Evolutionary conservation across 2,797 vertebrate species (phyloP).

Genomic region (Cyprinodon diabolis): DNA sequence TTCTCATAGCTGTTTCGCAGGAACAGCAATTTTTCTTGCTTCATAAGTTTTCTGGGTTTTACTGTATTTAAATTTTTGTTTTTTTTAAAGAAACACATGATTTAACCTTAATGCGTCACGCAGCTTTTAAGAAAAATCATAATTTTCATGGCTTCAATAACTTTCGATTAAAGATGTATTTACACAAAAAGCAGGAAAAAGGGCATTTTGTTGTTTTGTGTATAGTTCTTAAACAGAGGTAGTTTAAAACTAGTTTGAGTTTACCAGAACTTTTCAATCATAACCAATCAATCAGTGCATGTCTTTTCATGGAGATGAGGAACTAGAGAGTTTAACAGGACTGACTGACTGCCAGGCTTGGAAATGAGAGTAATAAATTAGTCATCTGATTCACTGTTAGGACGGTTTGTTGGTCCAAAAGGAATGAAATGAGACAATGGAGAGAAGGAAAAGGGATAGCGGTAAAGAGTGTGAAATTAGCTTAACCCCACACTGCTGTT

Average conservation of each 20-base stretch:
- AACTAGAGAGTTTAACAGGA: conserved; percentile 22
- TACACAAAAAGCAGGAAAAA: neutral
- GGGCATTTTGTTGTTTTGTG: neutral
- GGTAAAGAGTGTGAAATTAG: conserved; percentile 53
- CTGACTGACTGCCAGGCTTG: conserved; percentile 33
- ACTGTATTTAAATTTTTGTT: neutral
- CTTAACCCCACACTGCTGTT: conserved; percentile 55
- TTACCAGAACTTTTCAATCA: neutral
- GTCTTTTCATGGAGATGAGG: conserved; percentile 4
- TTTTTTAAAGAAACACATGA: neutral
- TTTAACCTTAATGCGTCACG: neutral
- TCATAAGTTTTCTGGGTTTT: neutral
- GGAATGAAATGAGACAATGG: conserved; percentile 46
- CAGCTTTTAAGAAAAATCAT: no score
- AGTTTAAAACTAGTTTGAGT: no score
- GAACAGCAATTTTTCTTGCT: no score
- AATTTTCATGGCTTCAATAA: neutral
- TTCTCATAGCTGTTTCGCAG: neutral
- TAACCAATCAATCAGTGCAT: neutral
- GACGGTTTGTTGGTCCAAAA: conserved; percentile 17
- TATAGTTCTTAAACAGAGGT: neutral
- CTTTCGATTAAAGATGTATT: neutral
- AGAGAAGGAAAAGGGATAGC: conserved; percentile 55
- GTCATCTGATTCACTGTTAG: conserved; percentile 11
- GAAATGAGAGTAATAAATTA: conserved; percentile 23